Evolutionary conservation across 2,113 vertebrate genomes (phyloP).

Genomic region (Phrynocephalus versicolor): DNA sequence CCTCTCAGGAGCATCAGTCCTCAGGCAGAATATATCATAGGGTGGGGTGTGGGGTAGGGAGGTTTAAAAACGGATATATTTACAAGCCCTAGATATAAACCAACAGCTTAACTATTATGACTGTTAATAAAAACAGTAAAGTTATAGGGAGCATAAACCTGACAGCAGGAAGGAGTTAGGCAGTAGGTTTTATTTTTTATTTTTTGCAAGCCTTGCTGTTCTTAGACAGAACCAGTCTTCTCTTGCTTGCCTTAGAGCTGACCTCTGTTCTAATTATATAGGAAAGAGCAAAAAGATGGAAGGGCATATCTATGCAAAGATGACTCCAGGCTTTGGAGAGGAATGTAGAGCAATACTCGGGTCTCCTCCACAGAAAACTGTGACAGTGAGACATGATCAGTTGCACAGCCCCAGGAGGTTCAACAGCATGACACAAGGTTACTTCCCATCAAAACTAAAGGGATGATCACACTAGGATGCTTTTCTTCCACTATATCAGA

Average conservation of each 20-base stretch:
- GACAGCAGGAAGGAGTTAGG: background rate
- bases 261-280: background rate
- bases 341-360: background rate
- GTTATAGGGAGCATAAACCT: background rate
- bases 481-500: background rate
- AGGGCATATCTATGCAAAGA: background rate
- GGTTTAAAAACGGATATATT: too few species aligned
- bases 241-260: background rate
- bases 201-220: background rate
- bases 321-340: background rate
- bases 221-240: background rate
- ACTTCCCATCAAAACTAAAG: conserved; percentile 4
- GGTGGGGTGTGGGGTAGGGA: too few species aligned
- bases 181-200: too few species aligned
- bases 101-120: background rate
- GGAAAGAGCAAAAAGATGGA: background rate
- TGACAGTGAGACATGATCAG: conserved; percentile 4
- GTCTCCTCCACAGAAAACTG: conserved; percentile 11
- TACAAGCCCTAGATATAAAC: background rate
- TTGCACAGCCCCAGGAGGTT: conserved; percentile 16
- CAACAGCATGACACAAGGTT: background rate
- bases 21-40: too few species aligned
- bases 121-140: background rate
- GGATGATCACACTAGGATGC: background rate
- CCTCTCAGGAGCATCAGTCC: too few species aligned